Evolutionary conservation across 2,113 vertebrate species (phyloP).

Genomic region (Herpetotheres cachinnans): DNA sequence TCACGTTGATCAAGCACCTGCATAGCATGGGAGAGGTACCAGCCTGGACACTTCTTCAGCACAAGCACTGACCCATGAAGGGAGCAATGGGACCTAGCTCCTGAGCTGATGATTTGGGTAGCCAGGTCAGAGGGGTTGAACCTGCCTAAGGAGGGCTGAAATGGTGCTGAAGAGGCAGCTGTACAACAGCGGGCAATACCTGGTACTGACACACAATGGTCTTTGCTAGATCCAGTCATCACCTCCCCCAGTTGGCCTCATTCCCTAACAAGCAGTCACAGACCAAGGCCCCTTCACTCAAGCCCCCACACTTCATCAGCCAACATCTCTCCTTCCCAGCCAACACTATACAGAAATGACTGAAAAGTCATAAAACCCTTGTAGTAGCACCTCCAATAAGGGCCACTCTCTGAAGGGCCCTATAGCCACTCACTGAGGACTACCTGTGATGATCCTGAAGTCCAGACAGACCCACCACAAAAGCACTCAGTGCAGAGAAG

Average conservation of each 20-base stretch:
- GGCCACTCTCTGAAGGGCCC: not conserved
- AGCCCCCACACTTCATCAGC: not conserved
- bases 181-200: not conserved
- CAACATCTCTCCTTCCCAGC: not conserved
- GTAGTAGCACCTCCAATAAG: not conserved
- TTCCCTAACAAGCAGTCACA: not conserved
- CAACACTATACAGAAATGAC: not conserved
- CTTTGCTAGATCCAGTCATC: not conserved
- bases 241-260: not conserved
- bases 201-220: not conserved
- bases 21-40: not conserved
- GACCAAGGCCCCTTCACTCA: not conserved
- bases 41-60: not conserved
- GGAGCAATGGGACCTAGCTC: not conserved
- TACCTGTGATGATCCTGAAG: not conserved
- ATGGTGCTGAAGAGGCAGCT: not conserved
- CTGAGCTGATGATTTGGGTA: not conserved
- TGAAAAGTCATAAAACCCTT: not conserved
- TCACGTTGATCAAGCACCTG: fast-evolving
- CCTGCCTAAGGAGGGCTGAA: not conserved
- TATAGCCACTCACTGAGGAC: not conserved
- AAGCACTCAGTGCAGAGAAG: not conserved
- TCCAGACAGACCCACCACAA: not conserved
- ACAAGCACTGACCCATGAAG: not conserved
- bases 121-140: not conserved